Evolutionary conservation across 1,140 invertebrate species (phyloP).

Genomic region (Portunus trituberculatus): DNA sequence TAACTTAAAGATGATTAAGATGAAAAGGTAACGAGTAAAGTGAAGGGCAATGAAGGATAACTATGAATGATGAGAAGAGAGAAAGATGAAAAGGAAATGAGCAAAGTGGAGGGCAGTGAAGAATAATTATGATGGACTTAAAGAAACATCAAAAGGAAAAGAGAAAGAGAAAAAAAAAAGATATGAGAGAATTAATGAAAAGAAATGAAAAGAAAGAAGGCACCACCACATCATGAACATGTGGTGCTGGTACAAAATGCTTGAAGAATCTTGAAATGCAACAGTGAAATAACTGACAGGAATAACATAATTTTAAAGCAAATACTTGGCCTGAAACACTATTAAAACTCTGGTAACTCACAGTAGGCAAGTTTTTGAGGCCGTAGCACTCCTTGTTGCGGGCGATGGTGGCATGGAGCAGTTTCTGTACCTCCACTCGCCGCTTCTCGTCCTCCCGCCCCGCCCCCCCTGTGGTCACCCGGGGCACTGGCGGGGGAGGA

Average conservation of each 20-base stretch:
- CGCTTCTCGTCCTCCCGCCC: conserved; percentile 72
- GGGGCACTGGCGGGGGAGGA: conserved; percentile 85
- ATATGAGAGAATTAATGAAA: no score
- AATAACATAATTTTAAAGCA: no score
- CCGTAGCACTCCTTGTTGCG: conserved; percentile 87
- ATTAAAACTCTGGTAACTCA: conserved; percentile 8
- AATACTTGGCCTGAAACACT: background rate
- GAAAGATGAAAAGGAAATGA: no score
- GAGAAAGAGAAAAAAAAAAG: background rate
- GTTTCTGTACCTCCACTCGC: conserved; percentile 84
- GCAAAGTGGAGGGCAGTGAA: background rate
- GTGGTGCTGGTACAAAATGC: no score
- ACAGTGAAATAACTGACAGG: background rate
- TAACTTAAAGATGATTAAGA: no score
- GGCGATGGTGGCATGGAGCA: conserved; percentile 85
- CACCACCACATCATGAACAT: no score
- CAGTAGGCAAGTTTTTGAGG: conserved; percentile 81
- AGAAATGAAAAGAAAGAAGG: no score
- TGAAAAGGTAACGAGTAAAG: no score
- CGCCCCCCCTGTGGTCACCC: conserved; percentile 66
- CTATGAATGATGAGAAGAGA: no score
- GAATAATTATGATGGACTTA: background rate
- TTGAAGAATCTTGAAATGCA: background rate
- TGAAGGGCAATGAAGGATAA: background rate
- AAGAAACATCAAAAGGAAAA: no score